These are phyloP conservation scores for Drosophila parabipectinata DNA, from an alignment of 1,140 invertebrate genomes.

Conservation along the genomic window DNA sequence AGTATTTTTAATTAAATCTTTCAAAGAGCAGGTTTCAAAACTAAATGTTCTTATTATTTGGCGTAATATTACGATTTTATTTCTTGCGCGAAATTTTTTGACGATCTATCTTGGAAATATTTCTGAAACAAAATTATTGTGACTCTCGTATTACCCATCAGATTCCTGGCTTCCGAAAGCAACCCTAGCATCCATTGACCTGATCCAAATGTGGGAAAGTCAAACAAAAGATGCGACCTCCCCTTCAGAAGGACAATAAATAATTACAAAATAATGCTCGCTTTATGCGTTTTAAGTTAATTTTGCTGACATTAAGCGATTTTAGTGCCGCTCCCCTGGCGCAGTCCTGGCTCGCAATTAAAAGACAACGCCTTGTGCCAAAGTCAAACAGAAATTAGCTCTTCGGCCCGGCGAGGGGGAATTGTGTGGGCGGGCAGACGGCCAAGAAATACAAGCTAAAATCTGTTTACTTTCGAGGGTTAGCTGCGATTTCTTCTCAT, in stretches of 20 bases:
- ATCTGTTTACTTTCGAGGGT: constrained; percentile 44
- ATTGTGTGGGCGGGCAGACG: constrained; percentile 56
- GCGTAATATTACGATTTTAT: no score
- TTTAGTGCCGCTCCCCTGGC: constrained; percentile 65
- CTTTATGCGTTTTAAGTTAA: constrained; percentile 83
- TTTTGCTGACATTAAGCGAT: constrained; percentile 80
- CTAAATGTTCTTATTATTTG: no score
- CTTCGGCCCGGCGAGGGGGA: constrained; percentile 26
- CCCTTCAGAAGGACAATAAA: constrained; percentile 49
- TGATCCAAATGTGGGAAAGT: constrained; percentile 59
- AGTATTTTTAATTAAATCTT: no score
- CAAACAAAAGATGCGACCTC: constrained; percentile 51
- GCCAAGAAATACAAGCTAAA: constrained; percentile 46
- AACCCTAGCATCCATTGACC: constrained; percentile 21
- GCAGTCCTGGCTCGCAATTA: constrained; percentile 51
- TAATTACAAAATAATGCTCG: constrained; percentile 83
- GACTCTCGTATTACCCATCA: no score
- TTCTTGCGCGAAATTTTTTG: no score
- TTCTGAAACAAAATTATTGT: no score
- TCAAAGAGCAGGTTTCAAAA: no score
- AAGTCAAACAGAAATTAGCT: constrained; percentile 57
- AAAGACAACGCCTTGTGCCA: constrained; percentile 66
- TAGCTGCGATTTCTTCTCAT: constrained; percentile 46
- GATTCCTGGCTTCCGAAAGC: background rate
- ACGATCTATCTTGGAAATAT: no score